Evolutionary conservation across 2,797 vertebrate genomes (phyloP), one percentile per base, ranked within the genome.

Genomic region (Tapirus indicus): DNA sequence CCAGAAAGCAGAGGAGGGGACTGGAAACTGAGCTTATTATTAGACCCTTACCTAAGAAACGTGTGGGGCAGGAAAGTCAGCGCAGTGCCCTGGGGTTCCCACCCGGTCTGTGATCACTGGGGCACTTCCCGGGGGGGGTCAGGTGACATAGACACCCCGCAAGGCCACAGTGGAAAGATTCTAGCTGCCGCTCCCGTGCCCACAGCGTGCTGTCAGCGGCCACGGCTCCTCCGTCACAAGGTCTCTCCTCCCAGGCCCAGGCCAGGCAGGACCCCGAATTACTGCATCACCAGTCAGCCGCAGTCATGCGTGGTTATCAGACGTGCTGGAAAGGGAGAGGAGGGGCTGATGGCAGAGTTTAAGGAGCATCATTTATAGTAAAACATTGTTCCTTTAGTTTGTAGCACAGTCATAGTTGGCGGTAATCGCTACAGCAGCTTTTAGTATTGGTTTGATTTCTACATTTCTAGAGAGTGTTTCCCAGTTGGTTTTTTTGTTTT

Each of bases 271-370:
- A 90, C 84, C 60, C 47, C 85, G 95, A 93, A 95, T 64, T 56
- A 88, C 97, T 97, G 97, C 95, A 89, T 97, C 96, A 97, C 92
- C 90, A 7, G 10, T 11, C 95, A 62, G 95, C 78, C 54, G 47
- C 94, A 84, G 71, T 58, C 92, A 96, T 62, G 96, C 79, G 56
- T 91, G 97, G 87, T 97, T 96, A 95, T 47, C 74, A 96, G 96
- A 88, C 91, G 92, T 32, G 91, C 96, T 97, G 97, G 96, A 97
- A 97, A 80, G 91, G 85, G 90, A 96, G 96, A 85, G 89, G 94
- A 97, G 56, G 66, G 78, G 35, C 74, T 64, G 27, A 75, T 89
- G 20, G 92, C 64, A 16, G 84, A 88, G 56, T 32, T 8, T 21
- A 66, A 86, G 69, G 60, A 41, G 64, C 72, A 78, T 96, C 94